phyloP scores from a whole-genome alignment of 2,888 invertebrate genomes.

The Orthosia incerta region DNA sequence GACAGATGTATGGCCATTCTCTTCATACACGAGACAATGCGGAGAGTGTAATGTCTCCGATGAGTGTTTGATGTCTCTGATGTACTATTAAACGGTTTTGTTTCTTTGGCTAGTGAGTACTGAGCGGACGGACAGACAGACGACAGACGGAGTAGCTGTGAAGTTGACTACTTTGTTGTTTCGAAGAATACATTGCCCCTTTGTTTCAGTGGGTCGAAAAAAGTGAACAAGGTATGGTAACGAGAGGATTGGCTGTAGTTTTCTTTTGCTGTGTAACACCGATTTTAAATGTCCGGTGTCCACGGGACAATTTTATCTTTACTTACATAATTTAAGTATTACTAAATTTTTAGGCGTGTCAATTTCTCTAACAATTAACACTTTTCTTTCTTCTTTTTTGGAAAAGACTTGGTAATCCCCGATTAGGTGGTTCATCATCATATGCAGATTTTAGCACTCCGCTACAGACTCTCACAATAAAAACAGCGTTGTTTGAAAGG shows the following conservation, averaged over 20 bases:
- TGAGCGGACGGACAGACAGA: conserved; percentile 43
- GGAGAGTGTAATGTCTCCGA: conserved; percentile 55
- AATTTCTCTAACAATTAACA: too few species aligned
- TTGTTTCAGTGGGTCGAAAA: conserved; percentile 2
- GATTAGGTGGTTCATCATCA: too few species aligned
- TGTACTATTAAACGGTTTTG: conserved; percentile 59
- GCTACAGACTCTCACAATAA: too few species aligned
- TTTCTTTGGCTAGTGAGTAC: conserved; percentile 37
- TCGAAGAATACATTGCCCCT: conserved; percentile 16
- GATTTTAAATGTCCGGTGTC: too few species aligned
- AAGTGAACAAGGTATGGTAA: not conserved
- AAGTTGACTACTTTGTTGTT: conserved; percentile 14
- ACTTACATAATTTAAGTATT: too few species aligned
- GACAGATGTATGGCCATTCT: conserved; percentile 54
- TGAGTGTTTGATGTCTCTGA: conserved; percentile 61
- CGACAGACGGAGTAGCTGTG: conserved; percentile 40
- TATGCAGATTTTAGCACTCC: too few species aligned
- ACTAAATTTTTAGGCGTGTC: too few species aligned
- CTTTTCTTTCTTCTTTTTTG: too few species aligned
- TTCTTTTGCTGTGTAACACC: not conserved
- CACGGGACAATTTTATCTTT: too few species aligned
- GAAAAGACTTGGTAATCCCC: too few species aligned
- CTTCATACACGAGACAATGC: conserved; percentile 44
- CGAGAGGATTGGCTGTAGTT: not conserved
- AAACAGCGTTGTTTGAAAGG: too few species aligned